A percentile compares a stretch with the other conserved stretches of the same genome.
Evolutionary conservation across 2,113 vertebrate genomes (phyloP).

Genomic region (Scomber scombrus): DNA sequence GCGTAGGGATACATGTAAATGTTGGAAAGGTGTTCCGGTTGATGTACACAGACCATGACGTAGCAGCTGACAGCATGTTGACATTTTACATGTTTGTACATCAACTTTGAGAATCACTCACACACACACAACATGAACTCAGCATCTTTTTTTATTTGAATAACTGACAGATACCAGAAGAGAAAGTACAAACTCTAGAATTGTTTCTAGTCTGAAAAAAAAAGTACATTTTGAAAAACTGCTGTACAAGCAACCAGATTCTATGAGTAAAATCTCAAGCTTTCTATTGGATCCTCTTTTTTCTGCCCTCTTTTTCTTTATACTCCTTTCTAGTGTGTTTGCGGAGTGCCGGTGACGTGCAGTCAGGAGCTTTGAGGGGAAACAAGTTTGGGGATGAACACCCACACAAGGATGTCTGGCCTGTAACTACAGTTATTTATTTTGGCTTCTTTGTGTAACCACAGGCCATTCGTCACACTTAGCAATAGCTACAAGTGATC

Average conservation of each 20-base stretch:
- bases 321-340: slow-evolving; percentile 1
- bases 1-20: slow-evolving; percentile 63
- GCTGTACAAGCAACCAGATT: slow-evolving; percentile 59
- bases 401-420: background rate
- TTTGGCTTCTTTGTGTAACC: background rate
- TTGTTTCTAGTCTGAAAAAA: slow-evolving; percentile 66
- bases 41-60: background rate
- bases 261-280: slow-evolving; percentile 49
- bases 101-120: background rate
- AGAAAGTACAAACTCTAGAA: slow-evolving; percentile 79
- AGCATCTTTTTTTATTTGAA: slow-evolving; percentile 82
- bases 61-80: background rate
- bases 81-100: background rate
- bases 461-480: background rate
- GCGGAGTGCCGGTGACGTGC: background rate
- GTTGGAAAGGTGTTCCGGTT: slow-evolving; percentile 44
- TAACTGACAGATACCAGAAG: slow-evolving; percentile 64
- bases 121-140: slow-evolving; percentile 16
- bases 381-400: background rate
- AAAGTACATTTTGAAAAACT: slow-evolving; percentile 64
- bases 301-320: background rate
- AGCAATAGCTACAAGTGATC: background rate
- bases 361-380: background rate
- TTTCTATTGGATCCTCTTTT: slow-evolving; percentile 35
- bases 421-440: background rate